Base-by-base conservation (phyloP, 1,140 invertebrate genomes). In the Trachelipus rathkii region DNA sequence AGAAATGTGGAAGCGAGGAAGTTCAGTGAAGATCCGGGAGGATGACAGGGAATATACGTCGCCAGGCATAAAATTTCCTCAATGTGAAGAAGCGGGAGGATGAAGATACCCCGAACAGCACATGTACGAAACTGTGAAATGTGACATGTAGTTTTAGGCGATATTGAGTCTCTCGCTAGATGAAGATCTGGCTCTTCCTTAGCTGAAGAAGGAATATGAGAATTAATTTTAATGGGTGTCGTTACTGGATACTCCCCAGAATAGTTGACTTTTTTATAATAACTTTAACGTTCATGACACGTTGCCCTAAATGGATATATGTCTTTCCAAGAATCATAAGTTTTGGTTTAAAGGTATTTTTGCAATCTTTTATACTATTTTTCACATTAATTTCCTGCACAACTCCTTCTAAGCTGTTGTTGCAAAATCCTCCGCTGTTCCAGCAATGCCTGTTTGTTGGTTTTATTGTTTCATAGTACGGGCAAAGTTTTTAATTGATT, bases 381-480 rank as follows among this genome's bases (percentile, higher is more conserved):
- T 88, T 90, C 82, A 87, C 89, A 0, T 86, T 98, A 15, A 83
- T 92, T 60, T 85, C 87, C 0, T 90, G 91, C 81, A 87, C 88
- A 72, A 88, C 91, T 67, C 86, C 89, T 81, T 80, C 81, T 23
- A 68, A 71, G 1, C 83, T 95, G 71, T 83, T 95, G 0, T 87
- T 94, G 44, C 92, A 99, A 88, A 98, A 98, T 88, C 96, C 96
- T 19, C 97, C 97, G 92, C 93, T 2, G 91, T 99, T 79, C 96
- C 97, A 44, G 91, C 94, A 0, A 85, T 99, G 69, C 88, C 90
- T 72, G 86, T 82, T 15, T 93, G 92, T 82, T 95, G 92, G 88
- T 83, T 96, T 19, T 93, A 93, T 82, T 93, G 91, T 81, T 80
- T 89, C 50, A 72, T 94, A 3, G 87, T 88, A 10, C 85, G 88